Conservation (phyloP, 2,113 vertebrate species). For the Neofelis nebulosa region DNA sequence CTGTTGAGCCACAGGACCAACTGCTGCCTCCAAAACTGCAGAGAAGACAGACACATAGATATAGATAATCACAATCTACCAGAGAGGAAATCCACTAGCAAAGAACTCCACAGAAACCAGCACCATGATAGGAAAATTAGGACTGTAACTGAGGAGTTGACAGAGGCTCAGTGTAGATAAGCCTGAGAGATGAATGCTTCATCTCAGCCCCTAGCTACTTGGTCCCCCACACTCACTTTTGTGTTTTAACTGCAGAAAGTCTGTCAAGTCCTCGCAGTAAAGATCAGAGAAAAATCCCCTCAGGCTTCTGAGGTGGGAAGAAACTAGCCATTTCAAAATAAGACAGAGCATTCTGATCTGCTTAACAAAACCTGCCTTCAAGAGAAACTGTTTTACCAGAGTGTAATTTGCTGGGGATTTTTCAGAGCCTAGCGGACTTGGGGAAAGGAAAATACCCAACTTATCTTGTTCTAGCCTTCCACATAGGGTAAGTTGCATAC, state of each 20-base stretch:
- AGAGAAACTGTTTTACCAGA: background rate
- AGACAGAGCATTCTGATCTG: background rate
- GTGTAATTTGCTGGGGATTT: background rate
- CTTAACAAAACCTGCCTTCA: background rate
- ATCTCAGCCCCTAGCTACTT: too few relatives aligned
- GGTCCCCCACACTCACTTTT: background rate
- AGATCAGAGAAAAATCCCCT: background rate
- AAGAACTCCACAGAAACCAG: background rate
- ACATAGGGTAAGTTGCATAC: background rate
- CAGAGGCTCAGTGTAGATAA: background rate
- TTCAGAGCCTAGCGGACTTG: background rate
- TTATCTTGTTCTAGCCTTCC: background rate
- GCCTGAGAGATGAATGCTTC: background rate
- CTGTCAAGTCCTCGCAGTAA: background rate
- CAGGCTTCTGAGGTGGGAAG: background rate
- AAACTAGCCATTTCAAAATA: background rate
- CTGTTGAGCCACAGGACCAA: background rate
- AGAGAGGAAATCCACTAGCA: background rate
- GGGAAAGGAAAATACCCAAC: background rate
- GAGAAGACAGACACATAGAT: background rate
- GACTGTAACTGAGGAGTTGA: background rate
- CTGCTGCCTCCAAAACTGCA: background rate
- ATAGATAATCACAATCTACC: background rate
- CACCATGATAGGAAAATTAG: background rate
- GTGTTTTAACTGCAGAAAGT: background rate